These are phyloP conservation scores for Sterrhoptilus dennistouni DNA, from an alignment of 2,113 vertebrate genomes.

Conservation along the genomic window DNA sequence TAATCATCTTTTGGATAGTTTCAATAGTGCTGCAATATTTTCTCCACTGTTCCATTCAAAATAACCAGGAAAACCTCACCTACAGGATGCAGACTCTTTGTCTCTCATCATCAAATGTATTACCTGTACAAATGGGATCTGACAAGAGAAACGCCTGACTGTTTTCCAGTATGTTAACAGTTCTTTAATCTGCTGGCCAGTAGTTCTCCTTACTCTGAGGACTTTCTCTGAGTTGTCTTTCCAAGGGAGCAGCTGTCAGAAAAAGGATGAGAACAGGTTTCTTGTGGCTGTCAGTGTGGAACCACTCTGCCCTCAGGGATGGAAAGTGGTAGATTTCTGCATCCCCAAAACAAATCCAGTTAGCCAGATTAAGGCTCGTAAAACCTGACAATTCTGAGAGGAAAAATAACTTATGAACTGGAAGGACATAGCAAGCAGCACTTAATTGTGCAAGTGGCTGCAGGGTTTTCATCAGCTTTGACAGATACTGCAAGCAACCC, in stretches of 20 bases:
- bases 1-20: neutral
- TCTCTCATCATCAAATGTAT: neutral
- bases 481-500: neutral
- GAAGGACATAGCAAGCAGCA: neutral
- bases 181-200: neutral
- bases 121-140: neutral
- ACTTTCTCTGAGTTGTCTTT: slow-evolving; percentile 23
- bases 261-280: slow-evolving; percentile 31
- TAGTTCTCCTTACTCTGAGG: neutral
- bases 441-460: neutral
- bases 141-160: neutral
- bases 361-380: neutral
- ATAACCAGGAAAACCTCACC: neutral
- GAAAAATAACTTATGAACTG: neutral
- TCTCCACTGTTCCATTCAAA: neutral
- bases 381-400: neutral
- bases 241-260: slow-evolving; percentile 53
- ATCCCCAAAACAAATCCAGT: neutral
- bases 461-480: neutral
- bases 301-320: slow-evolving; percentile 3
- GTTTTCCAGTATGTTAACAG: neutral
- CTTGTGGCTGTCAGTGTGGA: slow-evolving; percentile 53
- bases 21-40: neutral
- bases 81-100: neutral
- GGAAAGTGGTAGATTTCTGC: neutral